A percentile compares a stretch with the other conserved stretches of the same genome.
Conservation (phyloP, 2,797 vertebrate species). For the Pangasius krempfi region DNA sequence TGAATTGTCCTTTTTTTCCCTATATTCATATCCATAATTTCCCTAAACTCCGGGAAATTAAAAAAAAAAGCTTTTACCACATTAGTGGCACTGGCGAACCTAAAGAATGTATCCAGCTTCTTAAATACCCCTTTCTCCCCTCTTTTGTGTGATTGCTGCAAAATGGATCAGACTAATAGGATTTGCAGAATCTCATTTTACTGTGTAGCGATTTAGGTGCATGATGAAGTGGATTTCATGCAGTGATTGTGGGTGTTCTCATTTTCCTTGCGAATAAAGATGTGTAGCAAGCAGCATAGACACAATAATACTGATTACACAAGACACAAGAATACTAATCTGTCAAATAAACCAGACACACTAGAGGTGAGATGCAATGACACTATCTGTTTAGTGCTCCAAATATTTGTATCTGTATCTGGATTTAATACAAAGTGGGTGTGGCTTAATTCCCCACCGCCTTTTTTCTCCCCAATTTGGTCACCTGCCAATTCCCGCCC, state of each 20-base stretch:
- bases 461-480: too few species aligned
- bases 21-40: conserved; percentile 42
- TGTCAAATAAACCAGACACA: neutral
- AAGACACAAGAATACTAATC: too few species aligned
- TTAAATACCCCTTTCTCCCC: conserved; percentile 27
- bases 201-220: conserved; percentile 36
- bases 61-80: conserved; percentile 44
- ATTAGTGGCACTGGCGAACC: conserved; percentile 40
- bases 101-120: conserved; percentile 35
- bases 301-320: neutral
- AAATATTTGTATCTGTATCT: neutral
- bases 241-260: neutral
- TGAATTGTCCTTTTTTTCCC: conserved; percentile 23
- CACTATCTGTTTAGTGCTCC: neutral
- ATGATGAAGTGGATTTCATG: conserved; percentile 21
- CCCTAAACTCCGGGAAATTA: conserved; percentile 50
- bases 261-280: neutral
- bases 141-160: conserved; percentile 33
- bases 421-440: neutral
- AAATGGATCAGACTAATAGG: conserved; percentile 35
- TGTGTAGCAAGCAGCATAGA: too few species aligned
- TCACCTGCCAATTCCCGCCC: too few species aligned
- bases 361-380: neutral
- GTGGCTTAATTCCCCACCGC: neutral
- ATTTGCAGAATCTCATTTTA: conserved; percentile 37